phyloP scores from a whole-genome alignment of 2,113 vertebrate genomes.

The Cephalopholis sonnerati region DNA sequence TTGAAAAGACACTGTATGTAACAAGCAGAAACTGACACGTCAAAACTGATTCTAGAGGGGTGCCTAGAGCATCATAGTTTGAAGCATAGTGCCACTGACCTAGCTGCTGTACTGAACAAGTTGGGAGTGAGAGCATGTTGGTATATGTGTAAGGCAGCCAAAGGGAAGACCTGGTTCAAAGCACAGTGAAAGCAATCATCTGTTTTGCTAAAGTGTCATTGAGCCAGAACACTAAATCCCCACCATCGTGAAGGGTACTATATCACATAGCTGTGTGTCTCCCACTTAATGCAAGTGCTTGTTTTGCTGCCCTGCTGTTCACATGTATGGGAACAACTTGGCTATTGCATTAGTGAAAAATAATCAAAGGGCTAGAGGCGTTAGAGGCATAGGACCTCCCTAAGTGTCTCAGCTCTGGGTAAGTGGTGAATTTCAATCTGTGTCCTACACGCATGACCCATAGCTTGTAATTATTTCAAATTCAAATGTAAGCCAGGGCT shows the following conservation, averaged over 20 bases:
- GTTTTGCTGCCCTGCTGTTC: not conserved
- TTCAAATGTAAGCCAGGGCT: not conserved
- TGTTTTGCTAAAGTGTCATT: slow-evolving; percentile 9
- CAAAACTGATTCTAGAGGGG: too few species aligned
- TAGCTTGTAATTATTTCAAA: not conserved
- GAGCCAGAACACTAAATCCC: slow-evolving; percentile 1
- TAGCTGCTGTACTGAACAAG: too few species aligned
- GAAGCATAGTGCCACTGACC: too few species aligned
- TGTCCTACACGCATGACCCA: not conserved
- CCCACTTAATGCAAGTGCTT: not conserved
- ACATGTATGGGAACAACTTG: not conserved
- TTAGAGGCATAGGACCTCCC: not conserved
- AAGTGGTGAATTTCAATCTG: slow-evolving; percentile 8
- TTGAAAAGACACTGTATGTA: too few species aligned
- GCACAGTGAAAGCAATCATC: slow-evolving; percentile 6
- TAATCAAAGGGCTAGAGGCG: slow-evolving; percentile 3
- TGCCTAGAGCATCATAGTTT: too few species aligned
- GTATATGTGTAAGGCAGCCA: not conserved
- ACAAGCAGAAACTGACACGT: too few species aligned
- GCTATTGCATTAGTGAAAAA: slow-evolving; percentile 2
- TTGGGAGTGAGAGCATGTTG: too few species aligned
- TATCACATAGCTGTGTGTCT: not conserved
- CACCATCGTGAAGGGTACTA: not conserved
- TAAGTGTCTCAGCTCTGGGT: not conserved
- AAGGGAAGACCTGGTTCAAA: not conserved